These are phyloP conservation scores for Microplitis demolitor DNA, from an alignment of 1,140 invertebrate genomes.

Conservation along the genomic window DNA sequence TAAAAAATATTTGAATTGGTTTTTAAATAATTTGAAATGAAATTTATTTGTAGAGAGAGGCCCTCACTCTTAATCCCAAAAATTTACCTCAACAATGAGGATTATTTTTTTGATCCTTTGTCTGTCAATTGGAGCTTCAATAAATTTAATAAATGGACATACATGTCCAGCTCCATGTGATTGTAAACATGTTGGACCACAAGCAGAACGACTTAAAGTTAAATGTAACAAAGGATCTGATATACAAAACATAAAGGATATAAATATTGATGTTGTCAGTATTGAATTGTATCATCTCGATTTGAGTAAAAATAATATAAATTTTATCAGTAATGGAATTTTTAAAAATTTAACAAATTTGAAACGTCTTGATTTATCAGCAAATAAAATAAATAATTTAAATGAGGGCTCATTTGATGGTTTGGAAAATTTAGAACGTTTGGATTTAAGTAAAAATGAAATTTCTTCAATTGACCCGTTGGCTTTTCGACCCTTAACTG, in stretches of 20 bases:
- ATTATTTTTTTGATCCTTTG: too few species aligned
- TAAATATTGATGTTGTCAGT: constrained; percentile 48
- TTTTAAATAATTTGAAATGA: too few species aligned
- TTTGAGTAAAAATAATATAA: constrained; percentile 79
- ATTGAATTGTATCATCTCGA: constrained; percentile 61
- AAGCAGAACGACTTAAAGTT: constrained; percentile 53
- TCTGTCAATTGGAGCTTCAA: too few species aligned
- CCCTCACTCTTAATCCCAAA: too few species aligned
- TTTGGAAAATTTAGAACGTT: constrained; percentile 67
- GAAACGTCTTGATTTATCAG: constrained; percentile 70
- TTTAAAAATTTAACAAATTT: constrained; percentile 75
- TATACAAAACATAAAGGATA: constrained; percentile 48
- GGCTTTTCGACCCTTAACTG: constrained; percentile 72
- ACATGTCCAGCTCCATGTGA: constrained; percentile 48
- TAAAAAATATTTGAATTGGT: too few species aligned
- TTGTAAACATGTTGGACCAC: constrained; percentile 51
- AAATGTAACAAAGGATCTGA: constrained; percentile 43
- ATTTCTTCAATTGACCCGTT: constrained; percentile 75
- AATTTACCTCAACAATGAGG: too few species aligned
- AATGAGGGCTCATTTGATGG: constrained; percentile 69
- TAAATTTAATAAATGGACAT: not conserved
- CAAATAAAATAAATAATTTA: constrained; percentile 69
- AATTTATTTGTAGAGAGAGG: too few species aligned
- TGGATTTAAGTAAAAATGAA: constrained; percentile 79
- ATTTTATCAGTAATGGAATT: constrained; percentile 71